Base-by-base conservation (phyloP, 2,113 vertebrate genomes). In the Scartelaos histophorus region DNA sequence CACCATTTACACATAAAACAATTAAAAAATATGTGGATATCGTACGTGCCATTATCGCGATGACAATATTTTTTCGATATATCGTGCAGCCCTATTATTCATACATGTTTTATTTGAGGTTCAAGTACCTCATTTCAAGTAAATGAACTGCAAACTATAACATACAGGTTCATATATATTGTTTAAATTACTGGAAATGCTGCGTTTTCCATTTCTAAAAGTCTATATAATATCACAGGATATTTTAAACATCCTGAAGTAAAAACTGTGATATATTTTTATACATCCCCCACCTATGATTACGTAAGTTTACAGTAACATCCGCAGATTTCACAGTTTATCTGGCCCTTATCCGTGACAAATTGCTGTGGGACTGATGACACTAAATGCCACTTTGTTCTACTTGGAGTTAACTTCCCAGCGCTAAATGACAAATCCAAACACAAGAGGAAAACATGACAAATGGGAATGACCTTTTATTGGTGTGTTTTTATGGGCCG, bases 401-500 rank as follows among this genome's bases (percentile, higher is more conserved):
- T 61, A 34, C 53, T 56, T 56, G 9, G 17, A 11, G 25, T 34
- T 17, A 61, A 61, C 24, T 34, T 17, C 25, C 24, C 25, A 9
- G 25, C 3, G 24, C 25, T 1, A 9, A 54, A 54, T 5, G 24
- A 45, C 54, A 70, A 74, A 47, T 74, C 71, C 74, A 85, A 53
- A 56, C 25, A 69, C 38, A 70, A 57, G 66, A 24, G n/a, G 17
- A 66, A 24, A 65, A 51, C 58, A 1, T 45, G 49, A 56, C 2
- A 17, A 72, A 70, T 46, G 60, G 38, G 17, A 38, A 43, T 64
- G 79, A 85, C 78, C 83, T 84, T 84, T 85, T 34, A 61, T 43
- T 29, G 45, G 57, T 24, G 66, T 72, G 53, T 74, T 82, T 83
- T 82, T 75, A 65, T 69, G 66, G 71, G 78, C 85, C 71, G 70